phyloP scores from a whole-genome alignment of 2,113 vertebrate genomes.

The Pseudorasbora parva region DNA sequence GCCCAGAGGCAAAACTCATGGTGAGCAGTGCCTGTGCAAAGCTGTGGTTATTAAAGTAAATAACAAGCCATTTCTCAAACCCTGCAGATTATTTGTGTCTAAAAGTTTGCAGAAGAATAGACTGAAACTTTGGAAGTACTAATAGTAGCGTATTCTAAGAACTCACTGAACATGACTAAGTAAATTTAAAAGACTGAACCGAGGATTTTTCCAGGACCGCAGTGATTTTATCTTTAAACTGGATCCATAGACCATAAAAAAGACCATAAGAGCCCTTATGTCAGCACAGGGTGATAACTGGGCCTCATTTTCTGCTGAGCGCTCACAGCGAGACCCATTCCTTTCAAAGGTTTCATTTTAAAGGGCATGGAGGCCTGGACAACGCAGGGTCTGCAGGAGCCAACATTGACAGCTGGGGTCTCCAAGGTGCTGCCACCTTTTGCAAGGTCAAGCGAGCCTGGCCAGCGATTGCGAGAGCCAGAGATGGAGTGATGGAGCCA shows the following conservation, averaged over 20 bases:
- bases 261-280: not conserved
- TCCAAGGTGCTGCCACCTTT: slow-evolving; percentile 43
- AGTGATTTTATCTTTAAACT: slow-evolving; percentile 25
- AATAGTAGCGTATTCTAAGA: not conserved
- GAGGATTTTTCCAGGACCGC: not conserved
- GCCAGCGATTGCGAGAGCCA: slow-evolving; percentile 25
- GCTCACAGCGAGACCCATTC: not conserved
- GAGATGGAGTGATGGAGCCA: slow-evolving; percentile 10
- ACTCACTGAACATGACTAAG: not conserved
- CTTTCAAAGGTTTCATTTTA: slow-evolving; percentile 28
- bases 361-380: slow-evolving; percentile 43
- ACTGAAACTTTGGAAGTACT: not conserved
- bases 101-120: slow-evolving; percentile 19
- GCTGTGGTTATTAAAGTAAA: slow-evolving; percentile 34
- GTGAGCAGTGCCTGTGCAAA: slow-evolving; percentile 16
- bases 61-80: slow-evolving; percentile 1
- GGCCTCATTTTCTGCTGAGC: slow-evolving; percentile 1
- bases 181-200: slow-evolving; percentile 6
- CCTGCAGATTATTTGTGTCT: not conserved
- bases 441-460: slow-evolving; percentile 47
- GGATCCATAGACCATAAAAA: slow-evolving; percentile 1
- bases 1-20: slow-evolving; percentile 4
- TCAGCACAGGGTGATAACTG: not conserved
- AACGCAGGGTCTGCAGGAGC: slow-evolving; percentile 38
- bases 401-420: slow-evolving; percentile 49